phyloP scores from a whole-genome alignment of 2,797 vertebrate species.

The Neosilurus mollespiculum region DNA sequence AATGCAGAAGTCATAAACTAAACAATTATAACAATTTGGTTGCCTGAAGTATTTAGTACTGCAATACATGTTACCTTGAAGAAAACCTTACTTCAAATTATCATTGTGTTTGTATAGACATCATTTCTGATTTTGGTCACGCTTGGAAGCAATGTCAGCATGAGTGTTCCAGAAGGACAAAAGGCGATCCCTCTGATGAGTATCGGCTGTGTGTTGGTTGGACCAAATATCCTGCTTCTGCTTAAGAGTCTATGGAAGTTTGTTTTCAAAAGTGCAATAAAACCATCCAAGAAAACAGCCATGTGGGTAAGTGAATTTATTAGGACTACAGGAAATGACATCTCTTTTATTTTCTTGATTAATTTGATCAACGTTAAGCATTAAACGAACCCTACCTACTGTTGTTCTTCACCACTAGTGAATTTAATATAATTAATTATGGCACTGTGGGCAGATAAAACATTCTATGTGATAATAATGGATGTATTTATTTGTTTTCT shows the following conservation, averaged over 20 bases:
- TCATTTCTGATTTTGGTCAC: conserved; percentile 12
- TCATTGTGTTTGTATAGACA: not conserved
- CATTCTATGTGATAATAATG: not conserved
- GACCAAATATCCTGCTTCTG: conserved; percentile 41
- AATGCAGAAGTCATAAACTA: no score
- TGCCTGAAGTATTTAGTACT: not conserved
- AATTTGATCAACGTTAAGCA: no score
- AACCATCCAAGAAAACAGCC: conserved; percentile 27
- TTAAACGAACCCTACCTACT: no score
- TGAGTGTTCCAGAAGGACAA: not conserved
- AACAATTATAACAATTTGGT: not conserved
- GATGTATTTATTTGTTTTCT: not conserved
- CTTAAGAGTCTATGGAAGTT: conserved; percentile 54
- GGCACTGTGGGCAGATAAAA: no score
- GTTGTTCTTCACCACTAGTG: no score
- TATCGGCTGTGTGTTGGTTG: conserved; percentile 42
- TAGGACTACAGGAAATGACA: not conserved
- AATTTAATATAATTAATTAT: no score
- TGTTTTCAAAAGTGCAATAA: conserved; percentile 45
- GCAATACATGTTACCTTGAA: not conserved
- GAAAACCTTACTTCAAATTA: not conserved
- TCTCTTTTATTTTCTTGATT: not conserved
- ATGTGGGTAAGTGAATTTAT: conserved; percentile 11
- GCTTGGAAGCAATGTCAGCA: not conserved
- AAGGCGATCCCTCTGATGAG: conserved; percentile 5